phyloP scores from a whole-genome alignment of 2,888 invertebrate species.

The Gonocerus acuteangulatus region DNA sequence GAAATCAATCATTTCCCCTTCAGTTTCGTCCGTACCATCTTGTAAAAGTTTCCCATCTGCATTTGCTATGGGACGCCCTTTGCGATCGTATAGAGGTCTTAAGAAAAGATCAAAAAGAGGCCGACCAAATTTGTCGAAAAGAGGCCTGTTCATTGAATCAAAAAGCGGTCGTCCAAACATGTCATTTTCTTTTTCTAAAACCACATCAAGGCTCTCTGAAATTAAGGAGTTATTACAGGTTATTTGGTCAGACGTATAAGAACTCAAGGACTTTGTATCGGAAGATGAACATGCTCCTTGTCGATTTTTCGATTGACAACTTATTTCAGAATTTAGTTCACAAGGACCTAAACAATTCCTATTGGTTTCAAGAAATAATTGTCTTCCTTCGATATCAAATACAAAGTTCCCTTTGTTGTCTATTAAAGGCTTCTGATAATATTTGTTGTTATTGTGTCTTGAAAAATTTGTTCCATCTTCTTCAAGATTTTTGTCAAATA shows the following conservation, averaged over 20 bases:
- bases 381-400: not conserved
- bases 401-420: not conserved
- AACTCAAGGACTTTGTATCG: too few relatives aligned
- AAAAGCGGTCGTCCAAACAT: conserved; percentile 30
- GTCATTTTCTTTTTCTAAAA: conserved; percentile 21
- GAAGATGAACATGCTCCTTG: too few relatives aligned
- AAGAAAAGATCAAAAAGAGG: conserved; percentile 32
- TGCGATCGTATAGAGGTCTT: conserved; percentile 28
- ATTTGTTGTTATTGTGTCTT: not conserved
- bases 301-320: too few relatives aligned
- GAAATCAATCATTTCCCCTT: conserved; percentile 4
- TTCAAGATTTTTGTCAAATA: not conserved
- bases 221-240: too few relatives aligned
- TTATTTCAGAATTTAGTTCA: not conserved
- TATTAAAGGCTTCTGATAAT: not conserved
- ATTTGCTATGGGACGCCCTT: conserved; percentile 32
- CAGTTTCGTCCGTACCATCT: conserved; percentile 20
- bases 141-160: conserved; percentile 17
- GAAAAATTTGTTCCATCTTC: not conserved
- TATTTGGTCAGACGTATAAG: too few relatives aligned
- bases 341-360: too few relatives aligned
- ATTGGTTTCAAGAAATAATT: not conserved
- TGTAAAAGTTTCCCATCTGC: conserved; percentile 25
- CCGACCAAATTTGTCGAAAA: conserved; percentile 32
- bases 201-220: not conserved